phyloP scores from a whole-genome alignment of 2,797 vertebrate genomes.

The Notolepis coatsorum region DNA sequence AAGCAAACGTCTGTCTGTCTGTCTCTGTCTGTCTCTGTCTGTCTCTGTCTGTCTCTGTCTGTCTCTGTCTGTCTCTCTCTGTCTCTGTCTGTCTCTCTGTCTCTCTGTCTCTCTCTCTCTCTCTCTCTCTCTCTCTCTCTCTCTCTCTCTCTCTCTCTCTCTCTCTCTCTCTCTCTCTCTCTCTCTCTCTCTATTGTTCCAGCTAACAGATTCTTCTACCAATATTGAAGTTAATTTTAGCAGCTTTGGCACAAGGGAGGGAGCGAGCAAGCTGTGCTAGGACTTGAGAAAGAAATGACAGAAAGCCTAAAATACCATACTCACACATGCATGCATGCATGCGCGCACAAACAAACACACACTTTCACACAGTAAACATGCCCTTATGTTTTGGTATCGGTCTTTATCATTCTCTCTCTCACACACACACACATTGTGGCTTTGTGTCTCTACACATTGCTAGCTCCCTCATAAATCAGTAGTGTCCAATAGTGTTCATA shows the following conservation, averaged over 20 bases:
- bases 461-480: constrained; percentile 57
- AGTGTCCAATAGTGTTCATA: constrained; percentile 41
- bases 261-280: not conserved
- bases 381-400: not conserved
- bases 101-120: not conserved
- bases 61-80: not conserved
- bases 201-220: not conserved
- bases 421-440: constrained; percentile 10
- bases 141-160: constrained; percentile 25
- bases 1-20: too few relatives aligned
- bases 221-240: constrained; percentile 33
- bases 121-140: constrained; percentile 16
- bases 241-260: constrained; percentile 18
- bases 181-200: constrained; percentile 13
- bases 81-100: not conserved
- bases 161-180: constrained; percentile 16
- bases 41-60: too few relatives aligned
- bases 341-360: not conserved
- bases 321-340: not conserved
- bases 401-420: constrained; percentile 5
- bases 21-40: too few relatives aligned
- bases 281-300: constrained; percentile 7
- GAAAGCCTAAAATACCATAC: not conserved
- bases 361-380: not conserved
- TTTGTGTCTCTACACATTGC: constrained; percentile 34